Conservation (phyloP, 2,888 invertebrate genomes). For the Anthophora plumipes region DNA sequence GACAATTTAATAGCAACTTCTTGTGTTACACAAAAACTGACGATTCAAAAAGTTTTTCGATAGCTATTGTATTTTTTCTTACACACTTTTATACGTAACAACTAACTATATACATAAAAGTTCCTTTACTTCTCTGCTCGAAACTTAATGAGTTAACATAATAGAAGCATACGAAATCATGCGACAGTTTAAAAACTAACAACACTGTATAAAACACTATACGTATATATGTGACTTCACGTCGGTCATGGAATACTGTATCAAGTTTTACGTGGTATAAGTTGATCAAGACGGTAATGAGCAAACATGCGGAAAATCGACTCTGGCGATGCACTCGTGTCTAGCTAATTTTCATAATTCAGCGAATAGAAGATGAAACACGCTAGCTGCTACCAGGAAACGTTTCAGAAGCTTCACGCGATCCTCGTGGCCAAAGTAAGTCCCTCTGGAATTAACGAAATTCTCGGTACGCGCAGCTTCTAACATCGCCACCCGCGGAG, state of each 20-base stretch:
- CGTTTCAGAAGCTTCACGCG: neutral
- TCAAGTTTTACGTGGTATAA: constrained; percentile 20
- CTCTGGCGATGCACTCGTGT: neutral
- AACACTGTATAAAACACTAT: neutral
- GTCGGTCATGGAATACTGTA: too few relatives aligned
- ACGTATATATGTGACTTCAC: neutral
- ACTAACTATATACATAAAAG: too few relatives aligned
- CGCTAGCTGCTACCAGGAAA: neutral
- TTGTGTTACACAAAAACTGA: too few relatives aligned
- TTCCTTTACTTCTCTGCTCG: too few relatives aligned
- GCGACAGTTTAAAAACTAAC: neutral
- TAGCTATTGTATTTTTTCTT: too few relatives aligned
- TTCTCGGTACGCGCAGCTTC: neutral
- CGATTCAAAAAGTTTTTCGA: too few relatives aligned
- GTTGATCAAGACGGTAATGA: constrained; percentile 21
- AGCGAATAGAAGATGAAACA: constrained; percentile 24
- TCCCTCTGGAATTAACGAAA: constrained; percentile 21
- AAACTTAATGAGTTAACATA: too few relatives aligned
- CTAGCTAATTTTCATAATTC: constrained; percentile 44
- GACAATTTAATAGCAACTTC: too few relatives aligned
- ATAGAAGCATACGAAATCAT: neutral
- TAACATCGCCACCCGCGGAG: neutral
- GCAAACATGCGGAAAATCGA: constrained; percentile 42
- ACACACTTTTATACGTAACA: too few relatives aligned
- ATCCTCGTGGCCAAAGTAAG: constrained; percentile 1